Base-by-base conservation (phyloP, 2,113 vertebrate genomes). In the Nerophis ophidion region DNA sequence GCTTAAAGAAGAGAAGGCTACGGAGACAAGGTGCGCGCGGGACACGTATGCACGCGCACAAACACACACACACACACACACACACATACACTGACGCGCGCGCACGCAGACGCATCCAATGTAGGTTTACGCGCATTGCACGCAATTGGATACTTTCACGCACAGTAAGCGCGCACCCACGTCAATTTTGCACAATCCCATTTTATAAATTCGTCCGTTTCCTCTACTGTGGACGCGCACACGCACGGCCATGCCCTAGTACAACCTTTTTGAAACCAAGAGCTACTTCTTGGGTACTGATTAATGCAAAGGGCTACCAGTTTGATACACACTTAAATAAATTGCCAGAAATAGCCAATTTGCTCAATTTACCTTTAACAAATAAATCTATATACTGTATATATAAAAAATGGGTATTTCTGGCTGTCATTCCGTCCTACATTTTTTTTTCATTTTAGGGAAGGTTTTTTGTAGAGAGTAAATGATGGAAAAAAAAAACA, bases 1-100 rank as follows among this genome's bases (percentile, higher is more conserved):
- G 96, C 73, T 83, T 97, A 89, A 98, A 94, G 91, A 98, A 98
- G 88, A 90, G 96, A 77, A 91, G 96, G 82, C 92, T 98, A 90
- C 90, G 95, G 90, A 92, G 94, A 81, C 95, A 96, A 98, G 96
- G 93, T 95, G 90, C 76, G 87, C 49, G 33, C 1, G 6, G 17
- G 44, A 13, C 33, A 6, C 53, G 11, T 10, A 38, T 50, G 55
- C 61, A 5, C 40, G 12, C 40, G 1, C 11, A 33, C 16, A 10
- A 12, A 33, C 5, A 12, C 11, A 45, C 50, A 46, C 13, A 68
- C 50, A 19, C 50, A 19, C 63, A 61, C 48, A 45, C 55, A 46
- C 15, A 8, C 8, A 35, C 57, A 5, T 8, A 35, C 12, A 44
- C 40, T 44, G 26, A 60, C 58, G 16, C 16, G 48, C 48, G 40